Base-by-base conservation (phyloP, 1,140 invertebrate species). In the Magallana angulata region DNA sequence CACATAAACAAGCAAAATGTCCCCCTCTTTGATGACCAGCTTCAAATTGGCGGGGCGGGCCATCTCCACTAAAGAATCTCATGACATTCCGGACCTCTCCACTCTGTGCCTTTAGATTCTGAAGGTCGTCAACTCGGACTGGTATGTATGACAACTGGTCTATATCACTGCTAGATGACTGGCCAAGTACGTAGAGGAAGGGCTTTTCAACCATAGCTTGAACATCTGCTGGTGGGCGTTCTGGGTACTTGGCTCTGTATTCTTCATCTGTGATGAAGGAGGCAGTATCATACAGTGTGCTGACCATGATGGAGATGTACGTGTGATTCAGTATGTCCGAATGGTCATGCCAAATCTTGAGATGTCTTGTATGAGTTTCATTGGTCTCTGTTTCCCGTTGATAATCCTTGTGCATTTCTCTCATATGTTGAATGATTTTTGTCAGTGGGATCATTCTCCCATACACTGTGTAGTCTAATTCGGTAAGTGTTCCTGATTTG, bases 1-100 rank as follows among this genome's bases (percentile, higher is more conserved):
- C 83, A 81, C 87, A 85, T 9, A 84, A 58, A 48, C 87, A 87
- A n/a, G 56, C 18, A 18, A n/a, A 87, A 80, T 85, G 58, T 4
- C 64, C 62, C 30, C 84, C 83, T 16, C 71, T 81, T 30, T 88
- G 87, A 12, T 88, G 71, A 1, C 87, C 83, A n/a, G 64, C 36
- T 56, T 88, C 87, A 57, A 84, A 85, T 48, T 85, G 87, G 0
- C 84, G 62, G 7, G 83, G 68, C 9, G 83, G 87, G 14, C 87
- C 83, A 82, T 88, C 83, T 8, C 87, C 87, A 56, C 57, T 60
- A 85, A 88, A 85, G 36, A 84, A n/a, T 12, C 87, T 76, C 0
- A 56, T 9, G 7, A 57, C 58, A 57, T 85, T 7, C 18, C 57
- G 11, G 8, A 59, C 14, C 62, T 56, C 11, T 14, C 7, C 57